A percentile compares a stretch with the other conserved stretches of the same genome.
Conservation (phyloP, 2,888 invertebrate genomes). For the Petrolisthes cinctipes region DNA sequence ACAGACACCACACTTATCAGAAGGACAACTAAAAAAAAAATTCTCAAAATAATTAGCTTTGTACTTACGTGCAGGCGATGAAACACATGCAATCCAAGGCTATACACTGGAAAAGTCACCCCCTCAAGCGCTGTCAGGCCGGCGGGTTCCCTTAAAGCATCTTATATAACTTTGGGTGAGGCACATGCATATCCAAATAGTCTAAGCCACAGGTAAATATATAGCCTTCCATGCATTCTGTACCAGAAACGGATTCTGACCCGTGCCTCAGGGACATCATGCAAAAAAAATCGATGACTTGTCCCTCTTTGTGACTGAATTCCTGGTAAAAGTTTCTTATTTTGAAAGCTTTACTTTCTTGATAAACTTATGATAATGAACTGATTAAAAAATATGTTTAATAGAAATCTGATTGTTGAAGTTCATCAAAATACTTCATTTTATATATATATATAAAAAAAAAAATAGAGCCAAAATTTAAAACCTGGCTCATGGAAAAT, state of each 20-base stretch:
- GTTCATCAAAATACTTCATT: background rate
- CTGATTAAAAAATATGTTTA: background rate
- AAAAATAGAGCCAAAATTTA: background rate
- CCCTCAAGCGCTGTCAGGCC: slow-evolving; percentile 55
- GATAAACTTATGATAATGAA: background rate
- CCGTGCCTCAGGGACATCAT: slow-evolving; percentile 47
- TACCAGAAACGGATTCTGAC: slow-evolving; percentile 33
- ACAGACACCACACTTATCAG: background rate
- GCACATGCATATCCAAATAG: slow-evolving; percentile 55
- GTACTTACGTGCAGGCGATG: slow-evolving; percentile 60
- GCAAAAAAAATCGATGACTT: slow-evolving; percentile 25
- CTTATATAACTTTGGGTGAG: slow-evolving; percentile 46
- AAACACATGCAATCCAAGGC: slow-evolving; percentile 53
- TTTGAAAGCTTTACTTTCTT: background rate
- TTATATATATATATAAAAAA: background rate
- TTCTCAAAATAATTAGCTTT: slow-evolving; percentile 39
- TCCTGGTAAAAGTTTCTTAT: background rate
- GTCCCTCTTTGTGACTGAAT: slow-evolving; percentile 4
- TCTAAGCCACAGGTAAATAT: slow-evolving; percentile 46
- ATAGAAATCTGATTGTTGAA: background rate
- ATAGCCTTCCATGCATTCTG: slow-evolving; percentile 49
- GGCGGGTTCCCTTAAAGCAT: slow-evolving; percentile 52
- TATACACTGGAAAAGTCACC: slow-evolving; percentile 53
- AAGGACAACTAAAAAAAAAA: slow-evolving; percentile 7
- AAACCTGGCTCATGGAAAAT: background rate